A percentile compares a stretch with the other conserved stretches of the same genome.
Evolutionary conservation across 2,113 vertebrate genomes (phyloP).

Genomic region (Scomber scombrus): DNA sequence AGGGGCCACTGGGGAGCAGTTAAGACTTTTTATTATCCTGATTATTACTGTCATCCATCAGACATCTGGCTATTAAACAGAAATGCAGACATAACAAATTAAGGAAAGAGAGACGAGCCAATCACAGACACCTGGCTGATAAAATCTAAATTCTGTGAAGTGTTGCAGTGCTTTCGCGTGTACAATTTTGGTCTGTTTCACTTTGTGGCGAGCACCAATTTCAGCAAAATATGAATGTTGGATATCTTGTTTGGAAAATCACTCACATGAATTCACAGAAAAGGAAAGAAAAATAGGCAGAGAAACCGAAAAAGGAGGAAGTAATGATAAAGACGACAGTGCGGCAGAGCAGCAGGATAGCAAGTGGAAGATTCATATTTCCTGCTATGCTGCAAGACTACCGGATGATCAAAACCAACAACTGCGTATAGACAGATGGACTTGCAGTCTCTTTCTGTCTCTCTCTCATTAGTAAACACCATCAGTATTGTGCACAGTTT

Average conservation of each 20-base stretch:
- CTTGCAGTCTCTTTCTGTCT: conserved; percentile 11
- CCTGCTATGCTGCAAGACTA: conserved; percentile 32
- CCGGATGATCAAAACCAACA: conserved; percentile 46
- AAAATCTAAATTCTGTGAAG: background rate
- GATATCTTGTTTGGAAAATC: background rate
- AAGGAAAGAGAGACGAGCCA: background rate
- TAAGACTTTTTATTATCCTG: conserved; percentile 62
- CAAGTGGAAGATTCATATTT: conserved; percentile 22
- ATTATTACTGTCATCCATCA: conserved; percentile 69
- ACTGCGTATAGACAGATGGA: conserved; percentile 59
- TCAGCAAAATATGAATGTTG: background rate
- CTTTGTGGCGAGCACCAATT: background rate
- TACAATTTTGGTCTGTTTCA: background rate
- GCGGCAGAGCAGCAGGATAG: conserved; percentile 8
- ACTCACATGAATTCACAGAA: background rate
- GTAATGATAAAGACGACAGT: background rate
- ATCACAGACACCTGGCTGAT: background rate
- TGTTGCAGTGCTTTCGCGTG: background rate
- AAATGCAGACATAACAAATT: conserved; percentile 16
- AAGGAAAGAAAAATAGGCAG: background rate
- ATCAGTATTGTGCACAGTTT: conserved; percentile 40
- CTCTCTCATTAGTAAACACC: conserved; percentile 64
- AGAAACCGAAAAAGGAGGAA: background rate
- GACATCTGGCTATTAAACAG: conserved; percentile 42
- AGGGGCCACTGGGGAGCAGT: conserved; percentile 47